Evolutionary conservation across 1,140 invertebrate genomes (phyloP).

Genomic region (Eciton burchellii): DNA sequence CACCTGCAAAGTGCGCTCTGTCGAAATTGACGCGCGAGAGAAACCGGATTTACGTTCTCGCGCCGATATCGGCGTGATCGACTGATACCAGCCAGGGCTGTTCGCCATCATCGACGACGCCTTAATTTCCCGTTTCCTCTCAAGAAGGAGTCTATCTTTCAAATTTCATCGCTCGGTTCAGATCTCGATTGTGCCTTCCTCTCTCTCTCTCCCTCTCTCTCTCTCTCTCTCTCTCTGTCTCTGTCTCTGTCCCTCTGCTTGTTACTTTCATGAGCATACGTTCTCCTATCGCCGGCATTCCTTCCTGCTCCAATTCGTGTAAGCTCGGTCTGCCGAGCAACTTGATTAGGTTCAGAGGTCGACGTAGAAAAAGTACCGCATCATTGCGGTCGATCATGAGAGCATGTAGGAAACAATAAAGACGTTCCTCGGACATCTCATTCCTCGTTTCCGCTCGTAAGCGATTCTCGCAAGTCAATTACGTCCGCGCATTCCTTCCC

Average conservation of each 20-base stretch:
- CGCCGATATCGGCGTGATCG: not conserved
- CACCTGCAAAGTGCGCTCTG: constrained; percentile 58
- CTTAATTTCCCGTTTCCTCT: not conserved
- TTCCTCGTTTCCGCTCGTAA: not conserved
- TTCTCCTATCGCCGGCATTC: not conserved
- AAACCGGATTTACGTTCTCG: constrained; percentile 27
- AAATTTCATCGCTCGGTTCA: not conserved
- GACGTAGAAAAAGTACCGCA: constrained; percentile 34
- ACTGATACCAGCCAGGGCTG: no score
- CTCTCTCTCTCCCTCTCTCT: not conserved
- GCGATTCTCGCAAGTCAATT: constrained; percentile 3
- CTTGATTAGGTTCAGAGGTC: constrained; percentile 43
- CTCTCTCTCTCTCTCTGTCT: not conserved
- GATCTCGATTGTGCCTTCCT: no score
- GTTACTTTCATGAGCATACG: not conserved
- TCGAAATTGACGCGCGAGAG: constrained; percentile 31
- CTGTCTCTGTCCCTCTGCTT: not conserved
- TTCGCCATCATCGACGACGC: not conserved
- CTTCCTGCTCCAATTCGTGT: constrained; percentile 18
- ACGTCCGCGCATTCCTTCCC: not conserved
- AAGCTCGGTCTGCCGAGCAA: not conserved
- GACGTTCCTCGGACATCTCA: not conserved
- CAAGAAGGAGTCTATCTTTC: not conserved
- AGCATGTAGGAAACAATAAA: constrained; percentile 29
- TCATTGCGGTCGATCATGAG: constrained; percentile 42